phyloP scores from a whole-genome alignment of 2,888 invertebrate genomes.

The Malacosoma neustria region DNA sequence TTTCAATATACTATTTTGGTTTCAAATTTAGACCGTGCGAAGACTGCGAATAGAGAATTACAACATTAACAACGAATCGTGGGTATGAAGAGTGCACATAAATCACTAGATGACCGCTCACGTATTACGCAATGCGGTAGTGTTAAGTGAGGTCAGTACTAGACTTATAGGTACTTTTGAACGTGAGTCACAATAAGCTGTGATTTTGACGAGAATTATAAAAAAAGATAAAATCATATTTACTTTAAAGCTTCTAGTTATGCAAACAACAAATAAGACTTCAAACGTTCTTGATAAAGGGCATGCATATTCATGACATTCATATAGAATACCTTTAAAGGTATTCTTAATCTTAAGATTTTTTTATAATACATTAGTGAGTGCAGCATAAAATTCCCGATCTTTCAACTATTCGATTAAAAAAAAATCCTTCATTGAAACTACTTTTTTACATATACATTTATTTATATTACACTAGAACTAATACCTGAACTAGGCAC shows the following conservation, averaged over 20 bases:
- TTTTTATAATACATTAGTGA: too few species aligned
- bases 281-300: conserved; percentile 15
- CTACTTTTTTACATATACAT: too few species aligned
- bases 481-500: too few species aligned
- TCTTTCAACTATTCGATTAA: too few species aligned
- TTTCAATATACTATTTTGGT: conserved; percentile 20
- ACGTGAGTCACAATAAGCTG: conserved; percentile 24
- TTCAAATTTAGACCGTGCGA: conserved; percentile 23
- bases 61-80: conserved; percentile 23
- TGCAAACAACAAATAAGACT: conserved; percentile 23
- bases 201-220: conserved; percentile 19
- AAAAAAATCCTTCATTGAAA: too few species aligned
- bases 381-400: too few species aligned
- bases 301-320: conserved; percentile 17
- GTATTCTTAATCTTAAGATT: too few species aligned
- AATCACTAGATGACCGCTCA: conserved; percentile 23
- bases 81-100: conserved; percentile 28
- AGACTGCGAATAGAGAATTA: conserved; percentile 16
- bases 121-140: conserved; percentile 30
- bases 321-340: too few species aligned
- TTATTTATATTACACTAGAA: too few species aligned
- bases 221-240: conserved; percentile 19
- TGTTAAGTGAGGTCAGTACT: conserved; percentile 14
- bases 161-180: conserved; percentile 19
- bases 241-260: conserved; percentile 7